Percentiles rank a stretch among this genome's conserved stretches.
These are phyloP conservation scores for Hololepta plana DNA, from an alignment of 2,888 invertebrate genomes.

Conservation along the genomic window DNA sequence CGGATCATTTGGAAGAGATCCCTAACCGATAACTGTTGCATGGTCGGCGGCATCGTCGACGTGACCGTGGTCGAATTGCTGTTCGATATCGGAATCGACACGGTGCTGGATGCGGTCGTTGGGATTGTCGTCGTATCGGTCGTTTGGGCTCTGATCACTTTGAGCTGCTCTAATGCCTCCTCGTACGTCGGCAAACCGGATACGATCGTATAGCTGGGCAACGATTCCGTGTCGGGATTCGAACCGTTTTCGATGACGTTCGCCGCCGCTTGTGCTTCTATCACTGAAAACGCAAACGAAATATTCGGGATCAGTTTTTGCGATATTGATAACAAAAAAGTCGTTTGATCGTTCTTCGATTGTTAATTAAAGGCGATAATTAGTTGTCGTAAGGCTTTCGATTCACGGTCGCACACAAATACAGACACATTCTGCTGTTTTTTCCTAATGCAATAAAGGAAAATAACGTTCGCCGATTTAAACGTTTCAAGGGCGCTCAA, in stretches of 20 bases:
- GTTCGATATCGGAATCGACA: constrained; percentile 8
- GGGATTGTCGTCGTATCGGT: constrained; percentile 7
- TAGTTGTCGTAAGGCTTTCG: no score
- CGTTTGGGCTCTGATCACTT: constrained; percentile 22
- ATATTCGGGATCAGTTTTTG: constrained; percentile 1
- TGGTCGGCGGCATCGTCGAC: constrained; percentile 13
- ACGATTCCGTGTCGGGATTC: constrained; percentile 18
- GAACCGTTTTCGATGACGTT: constrained; percentile 23
- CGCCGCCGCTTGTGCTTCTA: constrained; percentile 18
- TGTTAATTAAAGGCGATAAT: no score
- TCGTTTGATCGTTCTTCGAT: constrained; percentile 1
- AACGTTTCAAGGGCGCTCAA: no score
- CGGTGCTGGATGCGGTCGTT: constrained; percentile 7
- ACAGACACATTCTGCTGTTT: no score
- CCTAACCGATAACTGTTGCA: constrained; percentile 20
- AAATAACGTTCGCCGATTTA: no score
- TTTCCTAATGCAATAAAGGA: no score
- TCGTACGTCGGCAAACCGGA: constrained; percentile 46
- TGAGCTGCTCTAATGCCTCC: constrained; percentile 40
- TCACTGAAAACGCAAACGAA: constrained; percentile 25
- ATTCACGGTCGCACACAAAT: no score
- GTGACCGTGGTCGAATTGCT: constrained; percentile 17
- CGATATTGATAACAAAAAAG: not conserved
- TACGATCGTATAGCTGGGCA: constrained; percentile 44
- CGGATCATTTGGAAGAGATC: constrained; percentile 23